Evolutionary conservation across 2,888 invertebrate species (phyloP).

Genomic region (Microplitis manilae): DNA sequence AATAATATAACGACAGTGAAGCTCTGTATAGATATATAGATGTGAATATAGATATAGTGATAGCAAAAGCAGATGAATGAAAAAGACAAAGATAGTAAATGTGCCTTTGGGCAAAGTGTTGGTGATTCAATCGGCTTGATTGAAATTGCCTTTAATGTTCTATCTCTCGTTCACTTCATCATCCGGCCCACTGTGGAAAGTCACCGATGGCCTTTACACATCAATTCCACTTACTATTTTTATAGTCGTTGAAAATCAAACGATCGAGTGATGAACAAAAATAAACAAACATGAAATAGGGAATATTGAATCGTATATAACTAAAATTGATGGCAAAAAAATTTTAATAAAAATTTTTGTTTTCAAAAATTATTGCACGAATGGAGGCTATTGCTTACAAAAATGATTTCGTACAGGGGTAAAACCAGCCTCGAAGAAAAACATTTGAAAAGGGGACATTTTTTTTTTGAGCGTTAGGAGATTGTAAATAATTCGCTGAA

Average conservation of each 20-base stretch:
- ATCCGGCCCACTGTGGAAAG: conserved; percentile 17
- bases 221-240: conserved; percentile 33
- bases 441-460: too few species aligned
- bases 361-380: neutral
- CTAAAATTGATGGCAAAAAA: too few species aligned
- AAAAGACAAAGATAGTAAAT: conserved; percentile 1
- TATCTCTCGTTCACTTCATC: conserved; percentile 18
- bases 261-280: neutral
- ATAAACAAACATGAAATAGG: too few species aligned
- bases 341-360: neutral
- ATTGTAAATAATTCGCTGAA: too few species aligned
- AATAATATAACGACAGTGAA: conserved; percentile 18
- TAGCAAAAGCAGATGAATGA: neutral
- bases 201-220: conserved; percentile 31
- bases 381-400: too few species aligned
- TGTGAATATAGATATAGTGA: neutral
- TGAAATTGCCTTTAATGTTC: conserved; percentile 42
- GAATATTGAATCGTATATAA: too few species aligned
- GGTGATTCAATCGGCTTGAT: conserved; percentile 44
- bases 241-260: conserved; percentile 26
- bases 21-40: conserved; percentile 1
- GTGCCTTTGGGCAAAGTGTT: conserved; percentile 31
- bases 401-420: too few species aligned
- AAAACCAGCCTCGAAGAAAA: too few species aligned
- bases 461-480: too few species aligned